phyloP scores from a whole-genome alignment of 2,888 invertebrate species.

The Nomada lathburiana region DNA sequence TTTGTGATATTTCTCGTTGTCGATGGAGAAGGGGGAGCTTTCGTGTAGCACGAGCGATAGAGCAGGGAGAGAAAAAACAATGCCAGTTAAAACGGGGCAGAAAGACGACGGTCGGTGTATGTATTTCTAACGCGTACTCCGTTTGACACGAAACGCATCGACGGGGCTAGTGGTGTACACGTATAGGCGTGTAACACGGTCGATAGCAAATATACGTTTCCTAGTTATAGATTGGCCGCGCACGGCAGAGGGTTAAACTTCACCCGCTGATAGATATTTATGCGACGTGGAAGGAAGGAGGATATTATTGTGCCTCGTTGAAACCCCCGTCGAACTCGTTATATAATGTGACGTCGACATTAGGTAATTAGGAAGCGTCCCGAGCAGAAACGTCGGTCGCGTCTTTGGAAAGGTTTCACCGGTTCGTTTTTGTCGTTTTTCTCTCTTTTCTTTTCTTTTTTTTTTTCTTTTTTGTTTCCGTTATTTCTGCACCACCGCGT shows the following conservation, averaged over 20 bases:
- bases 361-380: conserved; percentile 67
- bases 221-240: conserved; percentile 38
- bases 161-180: background rate
- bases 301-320: conserved; percentile 68
- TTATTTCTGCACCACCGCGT: background rate
- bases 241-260: conserved; percentile 63
- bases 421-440: conserved; percentile 34
- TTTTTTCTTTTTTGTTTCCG: background rate
- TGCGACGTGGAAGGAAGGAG: conserved; percentile 62
- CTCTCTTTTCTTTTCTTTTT: background rate
- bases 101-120: background rate
- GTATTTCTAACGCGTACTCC: conserved; percentile 19
- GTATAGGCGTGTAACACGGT: conserved; percentile 13
- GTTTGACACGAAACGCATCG: conserved; percentile 35
- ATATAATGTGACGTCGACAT: conserved; percentile 65
- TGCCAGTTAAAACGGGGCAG: background rate
- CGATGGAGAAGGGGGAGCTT: background rate
- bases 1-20: conserved; percentile 12
- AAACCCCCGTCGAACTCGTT: conserved; percentile 66
- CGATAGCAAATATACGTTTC: conserved; percentile 38
- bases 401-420: conserved; percentile 62
- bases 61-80: background rate
- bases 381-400: conserved; percentile 50
- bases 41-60: conserved; percentile 9
- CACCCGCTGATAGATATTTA: conserved; percentile 65